Evolutionary conservation across 37 sponge, comb jelly and placozoan genomes (phyloP).

Genomic region (Halisarca cf. caerulea): DNA sequence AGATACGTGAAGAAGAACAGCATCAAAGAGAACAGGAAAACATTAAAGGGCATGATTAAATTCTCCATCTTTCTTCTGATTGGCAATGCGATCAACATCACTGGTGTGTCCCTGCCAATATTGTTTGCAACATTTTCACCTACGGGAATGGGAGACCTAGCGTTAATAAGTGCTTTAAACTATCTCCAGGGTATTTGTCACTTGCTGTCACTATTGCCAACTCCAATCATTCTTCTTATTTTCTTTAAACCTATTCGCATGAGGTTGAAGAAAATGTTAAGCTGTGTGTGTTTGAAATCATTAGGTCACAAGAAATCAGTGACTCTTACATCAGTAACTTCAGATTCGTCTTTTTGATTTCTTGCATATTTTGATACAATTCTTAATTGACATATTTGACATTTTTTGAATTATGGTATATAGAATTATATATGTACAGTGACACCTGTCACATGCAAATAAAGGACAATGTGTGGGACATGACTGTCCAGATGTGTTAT

Average conservation of each 20-base stretch:
- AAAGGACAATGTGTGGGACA: too few relatives aligned
- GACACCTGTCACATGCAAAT: too few relatives aligned
- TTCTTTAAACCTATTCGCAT: background rate
- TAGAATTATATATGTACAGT: too few relatives aligned
- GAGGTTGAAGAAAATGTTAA: background rate
- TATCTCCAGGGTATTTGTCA: background rate
- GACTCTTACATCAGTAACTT: too few relatives aligned
- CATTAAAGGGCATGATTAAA: background rate
- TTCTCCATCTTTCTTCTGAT: background rate
- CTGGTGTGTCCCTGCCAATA: background rate
- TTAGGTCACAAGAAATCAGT: too few relatives aligned
- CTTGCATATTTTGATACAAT: too few relatives aligned
- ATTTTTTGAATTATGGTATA: too few relatives aligned
- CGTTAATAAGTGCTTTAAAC: background rate
- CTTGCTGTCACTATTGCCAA: background rate
- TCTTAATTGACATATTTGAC: too few relatives aligned
- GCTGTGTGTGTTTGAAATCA: too few relatives aligned
- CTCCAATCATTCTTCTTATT: background rate
- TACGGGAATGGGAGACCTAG: background rate
- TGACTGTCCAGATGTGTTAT: too few relatives aligned
- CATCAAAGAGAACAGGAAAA: background rate
- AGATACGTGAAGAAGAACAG: background rate
- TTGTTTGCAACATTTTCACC: background rate
- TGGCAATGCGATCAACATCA: background rate
- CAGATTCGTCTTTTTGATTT: too few relatives aligned